Conservation (phyloP, 2,888 invertebrate species). For the Pterostichus niger region DNA sequence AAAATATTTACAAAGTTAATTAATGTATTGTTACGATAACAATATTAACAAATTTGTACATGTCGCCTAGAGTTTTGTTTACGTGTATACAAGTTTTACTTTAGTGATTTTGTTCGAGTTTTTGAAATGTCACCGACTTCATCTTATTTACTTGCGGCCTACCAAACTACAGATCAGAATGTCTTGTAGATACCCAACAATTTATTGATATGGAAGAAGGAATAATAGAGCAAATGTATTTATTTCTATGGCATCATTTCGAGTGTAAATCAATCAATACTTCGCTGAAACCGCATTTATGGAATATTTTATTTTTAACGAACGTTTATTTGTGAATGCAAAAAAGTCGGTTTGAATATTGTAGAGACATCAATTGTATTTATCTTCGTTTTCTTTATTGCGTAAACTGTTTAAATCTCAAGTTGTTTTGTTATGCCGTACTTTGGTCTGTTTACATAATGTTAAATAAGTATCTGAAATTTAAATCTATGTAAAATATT, state of each 20-base stretch:
- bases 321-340: not conserved
- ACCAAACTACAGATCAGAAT: not conserved
- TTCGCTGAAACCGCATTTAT: not conserved
- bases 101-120: slow-evolving; percentile 8
- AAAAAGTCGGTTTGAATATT: not conserved
- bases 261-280: slow-evolving; percentile 19
- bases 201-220: slow-evolving; percentile 22
- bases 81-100: slow-evolving; percentile 21
- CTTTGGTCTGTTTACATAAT: slow-evolving; percentile 47
- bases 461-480: slow-evolving; percentile 55
- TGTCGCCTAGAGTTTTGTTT: too few relatives aligned
- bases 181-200: slow-evolving; percentile 11
- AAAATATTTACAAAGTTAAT: too few relatives aligned
- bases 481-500: slow-evolving; percentile 58
- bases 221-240: slow-evolving; percentile 33
- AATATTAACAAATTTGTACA: too few relatives aligned
- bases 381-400: slow-evolving; percentile 32
- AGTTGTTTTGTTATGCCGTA: slow-evolving; percentile 52
- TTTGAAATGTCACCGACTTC: slow-evolving; percentile 15
- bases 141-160: slow-evolving; percentile 1
- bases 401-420: slow-evolving; percentile 43
- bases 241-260: slow-evolving; percentile 13
- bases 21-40: too few relatives aligned
- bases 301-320: slow-evolving; percentile 9
- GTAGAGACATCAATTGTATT: too few relatives aligned